phyloP scores from a whole-genome alignment of 2,113 vertebrate species.

The Cettia cetti region DNA sequence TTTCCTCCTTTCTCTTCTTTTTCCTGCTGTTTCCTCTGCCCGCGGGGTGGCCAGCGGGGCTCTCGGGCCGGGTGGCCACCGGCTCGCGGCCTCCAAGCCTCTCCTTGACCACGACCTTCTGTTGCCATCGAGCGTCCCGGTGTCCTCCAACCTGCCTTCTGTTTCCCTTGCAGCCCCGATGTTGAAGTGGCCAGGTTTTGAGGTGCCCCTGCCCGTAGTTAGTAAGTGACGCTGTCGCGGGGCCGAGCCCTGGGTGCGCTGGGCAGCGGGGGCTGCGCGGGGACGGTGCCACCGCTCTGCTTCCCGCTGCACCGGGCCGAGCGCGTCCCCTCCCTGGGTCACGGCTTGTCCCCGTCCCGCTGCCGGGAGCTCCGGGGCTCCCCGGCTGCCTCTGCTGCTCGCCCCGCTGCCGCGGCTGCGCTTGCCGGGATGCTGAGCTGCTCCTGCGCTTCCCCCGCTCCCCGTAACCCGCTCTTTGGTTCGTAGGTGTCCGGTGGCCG shows the following conservation, averaged over 20 bases:
- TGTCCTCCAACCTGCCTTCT: slow-evolving; percentile 69
- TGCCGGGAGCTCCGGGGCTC: not conserved
- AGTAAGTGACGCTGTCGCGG: slow-evolving; percentile 86
- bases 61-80: not conserved
- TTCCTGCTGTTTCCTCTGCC: not conserved
- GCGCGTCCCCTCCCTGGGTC: not conserved
- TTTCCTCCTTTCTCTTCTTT: slow-evolving; percentile 14
- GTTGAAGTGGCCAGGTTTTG: slow-evolving; percentile 89
- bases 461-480: not conserved
- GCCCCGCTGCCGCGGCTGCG: not conserved
- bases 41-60: not conserved
- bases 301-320: not conserved
- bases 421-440: not conserved
- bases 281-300: slow-evolving; percentile 3
- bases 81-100: not conserved
- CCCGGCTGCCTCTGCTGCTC: not conserved
- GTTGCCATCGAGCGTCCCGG: not conserved
- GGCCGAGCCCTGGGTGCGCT: not conserved
- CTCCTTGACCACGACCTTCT: not conserved
- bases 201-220: slow-evolving; percentile 77
- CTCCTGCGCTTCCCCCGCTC: not conserved
- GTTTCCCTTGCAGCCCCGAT: slow-evolving; percentile 88
- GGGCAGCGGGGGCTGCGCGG: not conserved
- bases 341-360: not conserved
- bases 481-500: not conserved